phyloP scores from a whole-genome alignment of 2,888 invertebrate species.

The Xanthia icteritia region DNA sequence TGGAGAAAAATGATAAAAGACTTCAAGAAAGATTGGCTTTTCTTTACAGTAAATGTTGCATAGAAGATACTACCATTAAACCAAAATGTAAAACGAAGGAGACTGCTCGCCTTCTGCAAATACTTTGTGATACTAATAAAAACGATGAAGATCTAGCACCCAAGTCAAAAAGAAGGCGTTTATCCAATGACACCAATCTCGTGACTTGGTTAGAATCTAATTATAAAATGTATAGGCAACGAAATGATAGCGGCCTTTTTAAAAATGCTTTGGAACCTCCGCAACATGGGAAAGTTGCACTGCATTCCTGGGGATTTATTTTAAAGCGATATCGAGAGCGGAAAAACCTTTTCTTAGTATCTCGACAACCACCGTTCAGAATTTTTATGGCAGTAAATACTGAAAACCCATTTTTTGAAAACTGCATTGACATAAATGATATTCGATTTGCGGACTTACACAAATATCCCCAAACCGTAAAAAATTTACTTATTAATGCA shows the following conservation, averaged over 20 bases:
- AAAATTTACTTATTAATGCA: constrained; percentile 81
- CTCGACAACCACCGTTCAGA: constrained; percentile 77
- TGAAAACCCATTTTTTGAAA: constrained; percentile 74
- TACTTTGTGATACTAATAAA: constrained; percentile 42
- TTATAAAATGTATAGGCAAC: constrained; percentile 81
- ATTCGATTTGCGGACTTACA: constrained; percentile 80
- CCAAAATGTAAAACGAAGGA: constrained; percentile 25
- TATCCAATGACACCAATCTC: constrained; percentile 72
- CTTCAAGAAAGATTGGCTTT: constrained; percentile 75
- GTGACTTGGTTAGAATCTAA: constrained; percentile 81
- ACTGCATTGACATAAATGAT: constrained; percentile 82
- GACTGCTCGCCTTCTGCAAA: constrained; percentile 25
- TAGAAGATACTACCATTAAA: constrained; percentile 18
- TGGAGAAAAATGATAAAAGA: constrained; percentile 81
- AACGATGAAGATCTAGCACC: constrained; percentile 10
- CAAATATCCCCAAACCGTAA: constrained; percentile 83
- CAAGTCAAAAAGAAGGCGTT: constrained; percentile 55
- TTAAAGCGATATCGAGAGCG: constrained; percentile 80
- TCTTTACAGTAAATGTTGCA: constrained; percentile 31
- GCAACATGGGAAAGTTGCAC: constrained; percentile 75
- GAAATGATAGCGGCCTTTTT: constrained; percentile 69
- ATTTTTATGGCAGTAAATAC: constrained; percentile 82
- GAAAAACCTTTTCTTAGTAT: constrained; percentile 82
- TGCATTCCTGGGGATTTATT: constrained; percentile 84
- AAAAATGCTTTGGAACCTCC: constrained; percentile 78